Evolutionary conservation across 2,888 invertebrate species (phyloP).

Genomic region (Aradus depressus): DNA sequence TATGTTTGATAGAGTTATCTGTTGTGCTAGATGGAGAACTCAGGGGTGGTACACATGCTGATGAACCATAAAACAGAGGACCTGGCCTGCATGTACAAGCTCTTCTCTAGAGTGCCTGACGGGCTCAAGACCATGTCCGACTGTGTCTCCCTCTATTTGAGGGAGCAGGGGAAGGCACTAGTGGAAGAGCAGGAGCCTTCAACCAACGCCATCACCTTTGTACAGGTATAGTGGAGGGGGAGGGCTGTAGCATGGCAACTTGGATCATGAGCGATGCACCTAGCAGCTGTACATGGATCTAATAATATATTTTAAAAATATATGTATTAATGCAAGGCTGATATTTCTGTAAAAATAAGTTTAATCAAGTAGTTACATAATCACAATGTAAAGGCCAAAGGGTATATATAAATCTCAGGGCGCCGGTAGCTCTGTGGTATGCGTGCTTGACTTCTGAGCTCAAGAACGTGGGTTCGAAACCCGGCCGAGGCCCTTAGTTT

Average conservation of each 20-base stretch:
- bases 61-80: conserved; percentile 94
- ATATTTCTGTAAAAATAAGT: too few relatives aligned
- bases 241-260: too few relatives aligned
- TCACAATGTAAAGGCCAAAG: too few relatives aligned
- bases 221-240: conserved; percentile 57
- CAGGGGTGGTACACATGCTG: conserved; percentile 97
- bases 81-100: conserved; percentile 94
- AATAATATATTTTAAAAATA: neutral
- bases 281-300: neutral
- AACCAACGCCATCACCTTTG: conserved; percentile 86
- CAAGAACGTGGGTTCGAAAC: too few relatives aligned
- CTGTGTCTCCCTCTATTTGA: conserved; percentile 86
- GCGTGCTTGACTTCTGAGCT: too few relatives aligned
- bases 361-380: too few relatives aligned
- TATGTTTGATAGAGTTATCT: too few relatives aligned
- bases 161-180: conserved; percentile 90
- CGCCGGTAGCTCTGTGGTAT: too few relatives aligned
- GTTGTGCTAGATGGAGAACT: conserved; percentile 84
- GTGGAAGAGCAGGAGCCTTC: conserved; percentile 84
- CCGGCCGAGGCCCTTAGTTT: too few relatives aligned
- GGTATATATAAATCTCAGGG: too few relatives aligned
- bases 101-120: conserved; percentile 81
- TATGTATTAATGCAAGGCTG: too few relatives aligned
- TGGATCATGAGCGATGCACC: too few relatives aligned
- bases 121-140: conserved; percentile 93